These are phyloP conservation scores for Muscicapa adusta DNA, from an alignment of 2,113 vertebrate species.

Conservation along the genomic window DNA sequence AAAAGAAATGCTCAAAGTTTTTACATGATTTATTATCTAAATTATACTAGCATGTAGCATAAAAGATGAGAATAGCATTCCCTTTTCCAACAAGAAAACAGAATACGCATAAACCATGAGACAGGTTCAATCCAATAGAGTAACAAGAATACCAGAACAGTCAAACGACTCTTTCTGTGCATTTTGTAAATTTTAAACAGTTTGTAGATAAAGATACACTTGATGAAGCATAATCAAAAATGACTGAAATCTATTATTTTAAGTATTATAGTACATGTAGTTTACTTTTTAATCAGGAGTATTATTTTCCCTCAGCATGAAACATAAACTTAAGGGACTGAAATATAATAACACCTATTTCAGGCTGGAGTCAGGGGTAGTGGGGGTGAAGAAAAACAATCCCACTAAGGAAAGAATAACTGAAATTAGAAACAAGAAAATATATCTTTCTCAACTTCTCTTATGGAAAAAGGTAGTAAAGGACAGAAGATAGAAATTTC, in stretches of 20 bases:
- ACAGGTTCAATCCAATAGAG: background rate
- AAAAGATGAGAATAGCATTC: background rate
- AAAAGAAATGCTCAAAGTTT: background rate
- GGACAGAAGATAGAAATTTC: conserved; percentile 3
- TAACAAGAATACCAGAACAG: background rate
- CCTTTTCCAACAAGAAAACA: background rate
- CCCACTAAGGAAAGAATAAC: background rate
- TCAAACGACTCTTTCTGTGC: background rate
- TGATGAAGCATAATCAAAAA: conserved; percentile 11
- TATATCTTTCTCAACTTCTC: background rate
- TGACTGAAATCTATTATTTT: background rate
- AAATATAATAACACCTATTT: background rate
- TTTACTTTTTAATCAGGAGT: conserved; percentile 25
- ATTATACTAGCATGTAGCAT: background rate
- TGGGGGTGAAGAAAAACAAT: background rate
- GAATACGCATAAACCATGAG: background rate
- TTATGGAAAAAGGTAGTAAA: conserved; percentile 8
- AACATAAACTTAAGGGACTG: background rate
- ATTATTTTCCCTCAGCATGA: background rate
- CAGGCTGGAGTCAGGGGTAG: fast-evolving
- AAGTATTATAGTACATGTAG: background rate
- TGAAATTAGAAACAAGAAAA: conserved; percentile 33
- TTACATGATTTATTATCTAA: background rate
- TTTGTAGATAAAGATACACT: background rate
- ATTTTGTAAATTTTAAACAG: background rate